These are phyloP conservation scores for Myodes glareolus DNA, from an alignment of 2,113 vertebrate species.

Conservation along the genomic window DNA sequence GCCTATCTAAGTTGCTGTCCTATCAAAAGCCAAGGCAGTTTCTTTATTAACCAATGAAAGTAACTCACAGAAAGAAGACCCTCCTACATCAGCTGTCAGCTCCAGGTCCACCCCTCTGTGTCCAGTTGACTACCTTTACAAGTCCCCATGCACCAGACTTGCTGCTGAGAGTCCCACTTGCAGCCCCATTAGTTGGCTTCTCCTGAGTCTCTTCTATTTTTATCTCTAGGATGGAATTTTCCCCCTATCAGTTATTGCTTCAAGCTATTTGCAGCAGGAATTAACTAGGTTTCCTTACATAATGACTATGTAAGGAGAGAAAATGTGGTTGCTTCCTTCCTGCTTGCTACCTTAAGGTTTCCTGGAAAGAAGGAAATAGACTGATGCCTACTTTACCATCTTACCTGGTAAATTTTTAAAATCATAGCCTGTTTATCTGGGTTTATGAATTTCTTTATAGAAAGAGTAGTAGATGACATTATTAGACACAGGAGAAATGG, in stretches of 20 bases:
- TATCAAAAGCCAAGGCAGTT: too few species aligned
- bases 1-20: too few species aligned
- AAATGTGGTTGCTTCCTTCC: fast-evolving
- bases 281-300: neutral
- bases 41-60: too few species aligned
- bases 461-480: neutral
- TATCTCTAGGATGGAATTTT: neutral
- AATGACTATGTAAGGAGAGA: fast-evolving
- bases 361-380: neutral
- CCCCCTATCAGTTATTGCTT: neutral
- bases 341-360: neutral
- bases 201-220: fast-evolving
- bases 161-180: fast-evolving
- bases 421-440: neutral
- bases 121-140: fast-evolving
- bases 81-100: too few species aligned
- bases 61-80: too few species aligned
- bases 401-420: neutral
- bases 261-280: neutral
- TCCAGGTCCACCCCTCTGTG: fast-evolving
- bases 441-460: neutral
- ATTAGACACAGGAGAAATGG: neutral
- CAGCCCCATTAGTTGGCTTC: neutral
- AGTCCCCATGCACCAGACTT: fast-evolving
- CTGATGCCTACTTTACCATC: too few species aligned